Evolutionary conservation across 2,797 vertebrate genomes (phyloP).

Genomic region (Sebastes minor): DNA sequence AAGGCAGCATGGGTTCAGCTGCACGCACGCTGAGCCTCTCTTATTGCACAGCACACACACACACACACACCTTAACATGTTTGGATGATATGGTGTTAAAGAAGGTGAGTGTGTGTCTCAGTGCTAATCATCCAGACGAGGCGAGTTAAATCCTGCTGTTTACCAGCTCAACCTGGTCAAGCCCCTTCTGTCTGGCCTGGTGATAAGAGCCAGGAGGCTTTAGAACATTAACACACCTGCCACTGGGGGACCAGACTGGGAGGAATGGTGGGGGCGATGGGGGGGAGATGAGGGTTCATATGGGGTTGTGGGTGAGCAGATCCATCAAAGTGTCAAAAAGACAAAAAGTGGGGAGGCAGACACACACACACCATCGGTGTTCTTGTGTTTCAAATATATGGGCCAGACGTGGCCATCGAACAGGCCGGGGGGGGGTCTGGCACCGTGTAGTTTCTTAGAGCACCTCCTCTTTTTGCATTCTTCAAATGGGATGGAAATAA

Average conservation of each 20-base stretch:
- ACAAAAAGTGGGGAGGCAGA: neutral
- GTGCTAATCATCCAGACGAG: slow-evolving; percentile 67
- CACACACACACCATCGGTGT: too few species aligned
- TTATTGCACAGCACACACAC: slow-evolving; percentile 1
- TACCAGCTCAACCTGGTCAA: slow-evolving; percentile 55
- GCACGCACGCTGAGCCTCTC: slow-evolving; percentile 17
- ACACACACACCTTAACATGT: neutral
- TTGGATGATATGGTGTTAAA: slow-evolving; percentile 40
- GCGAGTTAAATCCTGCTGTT: slow-evolving; percentile 71
- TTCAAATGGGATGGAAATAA: too few species aligned
- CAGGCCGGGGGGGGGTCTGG: too few species aligned
- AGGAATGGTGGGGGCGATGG: neutral
- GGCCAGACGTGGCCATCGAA: too few species aligned
- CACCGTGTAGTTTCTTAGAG: too few species aligned
- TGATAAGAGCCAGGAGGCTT: slow-evolving; percentile 41
- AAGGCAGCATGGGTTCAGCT: slow-evolving; percentile 29
- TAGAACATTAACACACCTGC: slow-evolving; percentile 66
- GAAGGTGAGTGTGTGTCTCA: slow-evolving; percentile 48
- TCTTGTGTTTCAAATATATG: too few species aligned
- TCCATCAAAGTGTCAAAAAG: slow-evolving; percentile 45
- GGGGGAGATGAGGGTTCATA: neutral
- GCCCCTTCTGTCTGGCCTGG: slow-evolving; percentile 62
- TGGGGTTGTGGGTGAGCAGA: neutral
- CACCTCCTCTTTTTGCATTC: too few species aligned
- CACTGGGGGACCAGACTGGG: neutral